Conservation (phyloP, 2,797 vertebrate genomes). For the Silurus aristotelis region DNA sequence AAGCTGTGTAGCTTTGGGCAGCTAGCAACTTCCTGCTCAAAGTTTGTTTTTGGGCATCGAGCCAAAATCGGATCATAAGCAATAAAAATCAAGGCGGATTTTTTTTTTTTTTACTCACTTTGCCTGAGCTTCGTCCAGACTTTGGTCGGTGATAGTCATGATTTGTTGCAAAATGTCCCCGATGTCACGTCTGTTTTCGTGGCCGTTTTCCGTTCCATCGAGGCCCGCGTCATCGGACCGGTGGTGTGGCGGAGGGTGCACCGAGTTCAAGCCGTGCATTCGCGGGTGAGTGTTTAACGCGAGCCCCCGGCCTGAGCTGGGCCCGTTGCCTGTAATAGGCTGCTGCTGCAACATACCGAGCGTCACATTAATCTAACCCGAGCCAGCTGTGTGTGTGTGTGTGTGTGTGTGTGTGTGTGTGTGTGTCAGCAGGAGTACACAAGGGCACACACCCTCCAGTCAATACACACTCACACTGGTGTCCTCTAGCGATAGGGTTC, state of each 20-base stretch:
- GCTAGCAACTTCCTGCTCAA: conserved; percentile 29
- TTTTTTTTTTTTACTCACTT: conserved; percentile 75
- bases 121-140: conserved; percentile 93
- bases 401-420: conserved; percentile 21
- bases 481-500: conserved; percentile 70
- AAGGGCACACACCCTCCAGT: conserved; percentile 51
- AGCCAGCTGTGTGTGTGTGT: conserved; percentile 51
- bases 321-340: conserved; percentile 78
- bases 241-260: conserved; percentile 69
- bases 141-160: conserved; percentile 96
- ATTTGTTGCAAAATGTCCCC: conserved; percentile 93
- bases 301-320: conserved; percentile 76
- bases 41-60: conserved; percentile 48
- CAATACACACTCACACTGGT: conserved; percentile 54
- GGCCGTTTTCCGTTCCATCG: conserved; percentile 82
- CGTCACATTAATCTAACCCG: conserved; percentile 62
- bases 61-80: conserved; percentile 32
- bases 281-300: conserved; percentile 74
- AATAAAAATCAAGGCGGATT: not conserved
- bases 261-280: conserved; percentile 76
- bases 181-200: conserved; percentile 84
- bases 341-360: conserved; percentile 82
- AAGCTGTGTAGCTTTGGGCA: not conserved
- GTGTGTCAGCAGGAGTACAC: conserved; percentile 70
- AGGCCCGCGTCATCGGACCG: conserved; percentile 78